These are phyloP conservation scores for Strigamia crassipes DNA, from an alignment of 2,888 invertebrate genomes.

Conservation along the genomic window DNA sequence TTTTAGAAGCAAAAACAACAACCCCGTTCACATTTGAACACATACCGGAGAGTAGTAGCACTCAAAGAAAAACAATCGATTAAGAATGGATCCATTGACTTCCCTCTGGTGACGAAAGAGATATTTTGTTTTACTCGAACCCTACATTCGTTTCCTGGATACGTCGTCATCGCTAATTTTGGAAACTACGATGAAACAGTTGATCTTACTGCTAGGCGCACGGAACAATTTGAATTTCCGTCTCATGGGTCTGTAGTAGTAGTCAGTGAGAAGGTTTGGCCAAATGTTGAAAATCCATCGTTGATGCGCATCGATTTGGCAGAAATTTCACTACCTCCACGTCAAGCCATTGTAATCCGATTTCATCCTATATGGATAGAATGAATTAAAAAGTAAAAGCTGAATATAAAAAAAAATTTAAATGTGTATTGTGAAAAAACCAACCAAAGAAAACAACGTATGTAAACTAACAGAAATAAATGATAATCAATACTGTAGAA, in stretches of 20 bases:
- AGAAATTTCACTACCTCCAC: neutral
- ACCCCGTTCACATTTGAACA: conserved; percentile 51
- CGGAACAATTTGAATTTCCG: neutral
- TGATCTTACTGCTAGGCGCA: conserved; percentile 25
- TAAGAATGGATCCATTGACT: conserved; percentile 49
- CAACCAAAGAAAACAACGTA: too few relatives aligned
- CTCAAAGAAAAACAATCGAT: conserved; percentile 51
- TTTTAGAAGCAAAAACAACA: conserved; percentile 49
- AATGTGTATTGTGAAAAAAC: too few relatives aligned
- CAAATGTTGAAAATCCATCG: neutral
- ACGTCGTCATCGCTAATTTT: conserved; percentile 74
- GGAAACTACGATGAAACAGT: conserved; percentile 56
- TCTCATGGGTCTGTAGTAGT: neutral
- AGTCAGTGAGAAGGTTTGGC: neutral
- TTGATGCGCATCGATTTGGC: neutral
- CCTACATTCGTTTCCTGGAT: conserved; percentile 62
- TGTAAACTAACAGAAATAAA: too few relatives aligned
- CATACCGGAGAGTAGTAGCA: conserved; percentile 50
- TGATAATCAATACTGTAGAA: too few relatives aligned
- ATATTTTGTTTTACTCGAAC: conserved; percentile 51
- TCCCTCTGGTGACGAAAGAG: neutral
- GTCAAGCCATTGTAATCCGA: neutral
- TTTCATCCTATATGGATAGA: neutral
- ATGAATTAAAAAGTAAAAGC: too few relatives aligned
- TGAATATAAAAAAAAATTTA: too few relatives aligned